Base-by-base conservation (phyloP, 2,888 invertebrate species). In the Omphaloscelis lunosa region DNA sequence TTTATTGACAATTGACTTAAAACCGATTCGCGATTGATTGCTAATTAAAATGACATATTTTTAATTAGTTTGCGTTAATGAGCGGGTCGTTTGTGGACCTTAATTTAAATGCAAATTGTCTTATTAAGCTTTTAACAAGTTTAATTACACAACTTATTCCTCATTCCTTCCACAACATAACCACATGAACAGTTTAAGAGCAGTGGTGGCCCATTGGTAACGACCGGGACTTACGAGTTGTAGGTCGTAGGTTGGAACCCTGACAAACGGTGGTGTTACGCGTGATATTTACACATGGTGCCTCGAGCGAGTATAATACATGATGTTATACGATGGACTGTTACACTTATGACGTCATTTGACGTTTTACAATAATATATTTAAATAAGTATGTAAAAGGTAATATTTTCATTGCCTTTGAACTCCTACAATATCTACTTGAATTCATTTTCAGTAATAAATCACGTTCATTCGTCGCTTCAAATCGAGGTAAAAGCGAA, bases 361-460 rank as follows among this genome's bases (percentile, higher is more conserved):
- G 8, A 39, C 15, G 4, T 20, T 20, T 17, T 17, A 12, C n/a
- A 58, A 67, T 59, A 79, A 48, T 8, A 39, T 5, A 1, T 39
- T 27, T 23, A 23, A 48, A 59, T 27, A 45, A 27, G 1, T 17
- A 27, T 29, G 8, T 53, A 9, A 51, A 51, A 65, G 51, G 3
- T 11, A 67, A 67, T 77, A 58, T 51, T 29, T 77, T 62, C 4
- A 56, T 29, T 9, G 41, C 20, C 34, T 48, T 45, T 41, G 51
- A 61, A 53, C 27, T 29, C 20, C 20, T 41, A 41, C 9, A 77
- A 23, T 56, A 67, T 76, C 39, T 48, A 23, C 34, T 66, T 70
- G n/a, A 79, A 66, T 41, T 66, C 2, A 53, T 66, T 81, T 72
- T 59, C 41, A 45, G 56, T 34, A 69, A 80, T 82, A 61, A 82